Percentiles rank a stretch among this genome's conserved stretches.
phyloP scores from a whole-genome alignment of 2,888 invertebrate species.

The Pseudanteris insignis region DNA sequence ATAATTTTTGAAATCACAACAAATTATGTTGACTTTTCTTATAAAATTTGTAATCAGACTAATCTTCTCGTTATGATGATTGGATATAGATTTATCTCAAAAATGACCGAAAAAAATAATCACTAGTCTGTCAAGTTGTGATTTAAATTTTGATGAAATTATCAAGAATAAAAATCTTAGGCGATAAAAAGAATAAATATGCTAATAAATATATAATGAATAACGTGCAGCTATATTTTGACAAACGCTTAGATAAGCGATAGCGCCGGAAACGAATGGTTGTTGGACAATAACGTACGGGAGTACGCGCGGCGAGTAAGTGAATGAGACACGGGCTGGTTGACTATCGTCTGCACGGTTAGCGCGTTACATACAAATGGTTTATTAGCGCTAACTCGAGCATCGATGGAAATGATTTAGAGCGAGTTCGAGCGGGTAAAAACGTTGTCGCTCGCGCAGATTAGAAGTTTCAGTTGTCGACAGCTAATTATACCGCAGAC shows the following conservation, averaged over 20 bases:
- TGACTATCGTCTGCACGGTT: conserved; percentile 51
- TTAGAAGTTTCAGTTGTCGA: conserved; percentile 41
- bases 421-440: conserved; percentile 22
- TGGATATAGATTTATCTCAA: no score
- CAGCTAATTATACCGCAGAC: conserved; percentile 32
- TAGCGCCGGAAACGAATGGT: conserved; percentile 63
- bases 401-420: conserved; percentile 44
- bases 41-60: no score
- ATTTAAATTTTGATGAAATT: no score
- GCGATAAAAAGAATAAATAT: conserved; percentile 22
- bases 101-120: no score
- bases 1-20: no score
- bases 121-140: no score
- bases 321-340: conserved; percentile 52
- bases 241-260: conserved; percentile 61
- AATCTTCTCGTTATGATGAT: no score
- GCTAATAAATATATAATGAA: no score
- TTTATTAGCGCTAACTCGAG: conserved; percentile 40
- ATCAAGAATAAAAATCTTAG: no score
- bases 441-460: conserved; percentile 27
- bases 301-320: conserved; percentile 58
- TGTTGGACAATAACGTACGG: conserved; percentile 63
- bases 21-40: no score
- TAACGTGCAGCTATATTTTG: conserved; percentile 52
- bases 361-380: conserved; percentile 55